Base-by-base conservation (phyloP, 1,140 invertebrate genomes). In the Macrosteles quadrilineatus region DNA sequence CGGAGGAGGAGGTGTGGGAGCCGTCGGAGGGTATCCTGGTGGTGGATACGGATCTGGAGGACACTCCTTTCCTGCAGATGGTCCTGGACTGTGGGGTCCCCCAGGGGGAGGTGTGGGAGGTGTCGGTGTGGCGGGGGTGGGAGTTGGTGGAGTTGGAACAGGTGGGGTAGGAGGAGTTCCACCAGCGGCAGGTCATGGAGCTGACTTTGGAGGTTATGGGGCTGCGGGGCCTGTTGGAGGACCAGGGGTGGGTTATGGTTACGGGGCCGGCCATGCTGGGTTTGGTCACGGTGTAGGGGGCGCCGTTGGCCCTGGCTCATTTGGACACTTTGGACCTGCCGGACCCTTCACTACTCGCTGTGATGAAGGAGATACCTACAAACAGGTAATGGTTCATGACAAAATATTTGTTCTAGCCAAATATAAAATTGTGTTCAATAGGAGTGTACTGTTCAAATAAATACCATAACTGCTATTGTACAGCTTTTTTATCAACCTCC, bases 331-430 rank as follows among this genome's bases (percentile, higher is more conserved):
- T 57, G 73, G 71, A 27, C 72, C 74, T 57, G 75, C 73, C 17
- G 75, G 79, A 74, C 81, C 81, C 1, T 79, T 62, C 82, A 72
- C 76, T 11, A 73, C 87, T 1, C 81, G 87, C 47, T 93, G 92
- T 77, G 91, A 94, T 74, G 90, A 92, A 43, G 85, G 84, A 45
- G 91, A 93, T 72, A 89, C 87, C 76, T 94, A 93, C 76, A 89
- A 90, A 77, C 91, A 93, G 73, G 78, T 79, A 68, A 69, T n/a
- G n/a, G n/a, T n/a, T n/a, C n/a, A n/a, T n/a, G n/a, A n/a, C n/a
- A n/a, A n/a, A n/a, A n/a, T n/a, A n/a, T n/a, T n/a, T n/a, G n/a
- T n/a, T n/a, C n/a, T n/a, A n/a, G n/a, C n/a, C n/a, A n/a, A n/a
- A n/a, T n/a, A n/a, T n/a, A n/a, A n/a, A n/a, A n/a, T n/a, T n/a